phyloP scores from a whole-genome alignment of 2,113 vertebrate genomes.

The Malurus alboscapulatus region DNA sequence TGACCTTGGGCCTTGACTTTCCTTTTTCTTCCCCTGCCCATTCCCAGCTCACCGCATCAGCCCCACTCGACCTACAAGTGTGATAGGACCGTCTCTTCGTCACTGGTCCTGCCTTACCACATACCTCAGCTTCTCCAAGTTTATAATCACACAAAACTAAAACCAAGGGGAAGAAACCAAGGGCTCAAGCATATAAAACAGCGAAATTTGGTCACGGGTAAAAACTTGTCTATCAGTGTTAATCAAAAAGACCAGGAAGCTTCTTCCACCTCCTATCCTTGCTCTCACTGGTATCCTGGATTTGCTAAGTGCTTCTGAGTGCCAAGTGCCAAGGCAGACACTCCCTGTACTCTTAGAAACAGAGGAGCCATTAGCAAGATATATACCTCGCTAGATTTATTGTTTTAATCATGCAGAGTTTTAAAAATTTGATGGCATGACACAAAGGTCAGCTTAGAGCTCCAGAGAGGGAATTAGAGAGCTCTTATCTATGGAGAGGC shows the following conservation, averaged over 20 bases:
- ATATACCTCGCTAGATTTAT: background rate
- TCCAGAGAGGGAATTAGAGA: background rate
- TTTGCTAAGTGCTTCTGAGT: background rate
- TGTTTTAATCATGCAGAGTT: background rate
- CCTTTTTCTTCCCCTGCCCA: background rate
- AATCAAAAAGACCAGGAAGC: background rate
- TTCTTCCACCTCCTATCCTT: background rate
- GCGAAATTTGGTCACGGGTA: background rate
- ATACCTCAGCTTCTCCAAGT: background rate
- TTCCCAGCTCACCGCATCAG: background rate
- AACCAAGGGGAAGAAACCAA: background rate
- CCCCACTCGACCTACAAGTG: fast-evolving
- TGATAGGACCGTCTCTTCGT: background rate
- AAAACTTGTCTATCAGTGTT: background rate
- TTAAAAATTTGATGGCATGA: background rate
- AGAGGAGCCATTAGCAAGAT: background rate
- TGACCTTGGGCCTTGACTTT: background rate
- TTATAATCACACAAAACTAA: background rate
- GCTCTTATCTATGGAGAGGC: background rate
- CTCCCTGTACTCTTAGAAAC: background rate
- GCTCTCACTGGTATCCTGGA: background rate
- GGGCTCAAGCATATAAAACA: background rate
- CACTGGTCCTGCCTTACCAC: background rate
- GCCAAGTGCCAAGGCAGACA: background rate
- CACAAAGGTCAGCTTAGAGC: background rate